Base-by-base conservation (phyloP, 1,140 invertebrate species). In the Brachystomella parvula region DNA sequence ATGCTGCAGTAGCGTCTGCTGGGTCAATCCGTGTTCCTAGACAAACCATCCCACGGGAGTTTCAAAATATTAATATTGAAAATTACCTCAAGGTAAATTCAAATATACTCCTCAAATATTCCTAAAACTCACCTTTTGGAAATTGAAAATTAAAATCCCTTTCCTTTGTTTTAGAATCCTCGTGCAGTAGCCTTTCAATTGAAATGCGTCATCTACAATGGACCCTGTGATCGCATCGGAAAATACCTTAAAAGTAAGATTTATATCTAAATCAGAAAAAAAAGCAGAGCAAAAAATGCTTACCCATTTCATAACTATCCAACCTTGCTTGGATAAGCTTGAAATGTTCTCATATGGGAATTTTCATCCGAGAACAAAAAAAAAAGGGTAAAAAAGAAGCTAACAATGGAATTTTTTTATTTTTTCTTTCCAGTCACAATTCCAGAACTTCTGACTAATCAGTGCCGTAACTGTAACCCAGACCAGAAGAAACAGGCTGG, bases 151-250 rank as follows among this genome's bases (percentile, higher is more conserved):
- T 35, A 24, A 53, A 44, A 15, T 61, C 15, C 15, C 65, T 39
- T 31, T 61, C 47, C 3, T 62, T 28, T 49, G 58, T 57, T 59
- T 17, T 49, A 74, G 72, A 74, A 74, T 63, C 64, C 60, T 15
- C 53, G 70, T 19, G 68, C 72, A 47, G 72, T 74, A 12, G 24
- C 30, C 31, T 72, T 74, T 44, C 72, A 74, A 47, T 39, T 74
- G 28, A 74, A 72, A 35, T 74, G 72, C 56, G 67, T 74, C 21
- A 61, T 74, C 21, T 72, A 74, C 32, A 68, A 74, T 62, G 72
- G 72, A 47, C 69, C 65, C 30, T 71, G 69, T 32, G 69, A 71
- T 47, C 30, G 67, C 3, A 72, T 71, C 61, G 72, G 72, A 21
- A 73, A 73, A 65, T 73, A 73, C 39, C 58, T 73, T 32, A 73